Conservation (phyloP, 2,888 invertebrate genomes). For the Cosmopolites sordidus region DNA sequence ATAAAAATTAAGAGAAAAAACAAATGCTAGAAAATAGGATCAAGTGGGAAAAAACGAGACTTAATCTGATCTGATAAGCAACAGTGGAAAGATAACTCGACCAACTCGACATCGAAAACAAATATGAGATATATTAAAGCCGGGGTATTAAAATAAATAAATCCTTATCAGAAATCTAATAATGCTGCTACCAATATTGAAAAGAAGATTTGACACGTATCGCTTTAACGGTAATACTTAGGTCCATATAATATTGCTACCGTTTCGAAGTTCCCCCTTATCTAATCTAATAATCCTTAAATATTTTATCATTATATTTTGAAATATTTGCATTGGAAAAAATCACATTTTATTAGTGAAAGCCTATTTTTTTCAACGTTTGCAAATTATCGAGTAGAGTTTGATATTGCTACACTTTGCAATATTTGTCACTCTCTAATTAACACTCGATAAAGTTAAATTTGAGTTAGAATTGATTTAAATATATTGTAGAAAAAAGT, state of each 20-base stretch:
- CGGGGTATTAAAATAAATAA: conserved; percentile 34
- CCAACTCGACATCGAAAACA: conserved; percentile 21
- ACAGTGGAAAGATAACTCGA: no score
- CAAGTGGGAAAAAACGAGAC: no score
- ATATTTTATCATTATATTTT: conserved; percentile 37
- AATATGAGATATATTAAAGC: conserved; percentile 29
- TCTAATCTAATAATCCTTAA: conserved; percentile 40
- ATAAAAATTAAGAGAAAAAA: no score
- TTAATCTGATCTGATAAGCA: no score
- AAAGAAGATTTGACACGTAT: conserved; percentile 38
- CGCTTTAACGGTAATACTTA: conserved; percentile 33
- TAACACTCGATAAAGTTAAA: no score
- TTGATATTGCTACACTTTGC: no score
- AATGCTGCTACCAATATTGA: conserved; percentile 33
- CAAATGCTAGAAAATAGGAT: no score
- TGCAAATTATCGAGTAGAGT: no score
- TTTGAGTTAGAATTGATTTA: no score
- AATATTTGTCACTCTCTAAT: no score
- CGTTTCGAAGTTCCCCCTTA: conserved; percentile 33
- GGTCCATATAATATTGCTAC: conserved; percentile 42
- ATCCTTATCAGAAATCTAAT: conserved; percentile 39
- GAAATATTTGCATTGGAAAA: conserved; percentile 30
- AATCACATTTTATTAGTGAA: conserved; percentile 9
- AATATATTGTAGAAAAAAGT: no score
- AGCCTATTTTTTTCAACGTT: no score